Evolutionary conservation across 2,888 invertebrate species (phyloP).

Genomic region (Plagodis pulveraria): DNA sequence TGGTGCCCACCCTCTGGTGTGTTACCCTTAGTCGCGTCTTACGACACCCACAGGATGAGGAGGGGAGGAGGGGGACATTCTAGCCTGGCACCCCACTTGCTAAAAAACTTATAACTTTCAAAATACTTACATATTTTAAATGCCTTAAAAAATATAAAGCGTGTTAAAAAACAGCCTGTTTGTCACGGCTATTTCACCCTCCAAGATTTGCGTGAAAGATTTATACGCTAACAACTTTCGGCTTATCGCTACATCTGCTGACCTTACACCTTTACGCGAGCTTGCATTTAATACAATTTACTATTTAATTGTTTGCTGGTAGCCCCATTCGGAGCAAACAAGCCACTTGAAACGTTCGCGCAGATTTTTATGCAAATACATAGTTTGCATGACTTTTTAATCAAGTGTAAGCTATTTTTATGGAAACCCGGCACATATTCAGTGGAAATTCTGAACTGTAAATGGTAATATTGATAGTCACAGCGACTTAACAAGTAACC

Average conservation of each 20-base stretch:
- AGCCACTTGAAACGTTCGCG: conserved; percentile 20
- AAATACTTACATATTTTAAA: neutral
- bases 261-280: conserved; percentile 53
- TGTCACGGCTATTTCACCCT: conserved; percentile 43
- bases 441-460: conserved; percentile 11
- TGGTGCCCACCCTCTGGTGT: too few species aligned
- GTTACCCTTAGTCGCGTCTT: too few species aligned
- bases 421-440: conserved; percentile 4
- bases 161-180: conserved; percentile 53
- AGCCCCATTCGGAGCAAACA: conserved; percentile 9
- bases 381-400: conserved; percentile 29
- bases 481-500: conserved; percentile 4
- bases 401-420: conserved; percentile 28
- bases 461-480: conserved; percentile 3
- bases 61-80: too few species aligned
- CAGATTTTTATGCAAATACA: conserved; percentile 37
- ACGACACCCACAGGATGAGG: too few species aligned
- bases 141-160: conserved; percentile 9
- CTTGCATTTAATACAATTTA: conserved; percentile 38
- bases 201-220: conserved; percentile 61
- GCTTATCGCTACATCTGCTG: conserved; percentile 59
- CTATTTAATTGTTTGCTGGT: conserved; percentile 17
- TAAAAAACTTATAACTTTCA: too few species aligned
- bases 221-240: conserved; percentile 60
- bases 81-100: too few species aligned